A percentile compares a stretch with the other conserved stretches of the same genome.
Conservation (phyloP, 2,888 invertebrate genomes). For the Macrophya annulata region DNA sequence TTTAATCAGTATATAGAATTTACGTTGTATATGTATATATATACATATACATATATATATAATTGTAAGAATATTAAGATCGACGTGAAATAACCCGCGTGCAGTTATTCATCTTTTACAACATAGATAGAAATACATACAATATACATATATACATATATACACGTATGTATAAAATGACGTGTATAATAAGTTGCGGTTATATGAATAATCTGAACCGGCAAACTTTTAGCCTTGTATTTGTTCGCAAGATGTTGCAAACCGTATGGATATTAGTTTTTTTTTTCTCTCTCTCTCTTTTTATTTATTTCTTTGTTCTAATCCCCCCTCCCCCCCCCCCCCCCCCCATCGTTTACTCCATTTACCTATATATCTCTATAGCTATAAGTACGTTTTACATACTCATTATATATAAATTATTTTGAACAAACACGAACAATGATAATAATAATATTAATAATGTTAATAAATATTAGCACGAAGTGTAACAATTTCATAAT, state of each 20-base stretch:
- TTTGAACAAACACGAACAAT: neutral
- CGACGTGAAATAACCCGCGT: neutral
- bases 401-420: neutral
- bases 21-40: neutral
- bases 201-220: slow-evolving; percentile 68
- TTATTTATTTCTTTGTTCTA: neutral
- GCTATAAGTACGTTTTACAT: neutral
- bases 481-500: neutral
- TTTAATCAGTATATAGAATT: neutral
- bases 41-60: neutral
- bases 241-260: slow-evolving; percentile 22
- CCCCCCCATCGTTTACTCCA: too few relatives aligned
- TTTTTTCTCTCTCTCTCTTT: neutral
- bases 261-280: neutral
- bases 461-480: neutral
- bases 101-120: neutral
- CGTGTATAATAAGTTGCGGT: slow-evolving; percentile 58
- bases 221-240: slow-evolving; percentile 41
- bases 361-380: neutral
- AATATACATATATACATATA: neutral
- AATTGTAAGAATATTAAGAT: neutral
- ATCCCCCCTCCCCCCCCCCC: too few relatives aligned
- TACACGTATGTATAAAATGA: neutral
- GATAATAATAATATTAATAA: slow-evolving; percentile 3
- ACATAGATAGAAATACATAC: neutral